Percentiles rank a stretch among this genome's conserved stretches.
Evolutionary conservation across 2,113 vertebrate genomes (phyloP).

Genomic region (Odocoileus virginianus): DNA sequence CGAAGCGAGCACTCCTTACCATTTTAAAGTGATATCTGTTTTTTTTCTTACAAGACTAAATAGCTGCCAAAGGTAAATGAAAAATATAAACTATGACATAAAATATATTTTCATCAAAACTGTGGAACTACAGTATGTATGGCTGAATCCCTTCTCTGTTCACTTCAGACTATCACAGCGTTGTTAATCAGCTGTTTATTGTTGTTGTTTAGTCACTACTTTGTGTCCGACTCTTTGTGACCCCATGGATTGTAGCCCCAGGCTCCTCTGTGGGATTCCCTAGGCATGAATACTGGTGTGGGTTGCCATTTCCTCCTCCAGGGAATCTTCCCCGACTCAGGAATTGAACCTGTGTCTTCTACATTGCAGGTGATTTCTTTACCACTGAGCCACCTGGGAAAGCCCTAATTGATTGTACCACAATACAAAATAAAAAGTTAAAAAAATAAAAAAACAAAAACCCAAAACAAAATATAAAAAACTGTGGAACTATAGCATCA

Average conservation of each 20-base stretch:
- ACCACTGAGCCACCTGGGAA: neutral
- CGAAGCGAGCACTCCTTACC: neutral
- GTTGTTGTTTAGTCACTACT: neutral
- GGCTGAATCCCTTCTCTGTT: neutral
- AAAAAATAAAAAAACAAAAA: neutral
- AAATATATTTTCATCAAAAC: conserved; percentile 15
- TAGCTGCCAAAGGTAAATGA: neutral
- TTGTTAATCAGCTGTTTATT: neutral
- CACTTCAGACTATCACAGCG: neutral
- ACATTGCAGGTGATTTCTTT: neutral
- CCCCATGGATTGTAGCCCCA: neutral
- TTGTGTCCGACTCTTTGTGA: neutral
- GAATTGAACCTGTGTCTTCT: neutral
- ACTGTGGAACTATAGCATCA: neutral
- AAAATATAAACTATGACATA: neutral
- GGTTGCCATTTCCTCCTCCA: neutral
- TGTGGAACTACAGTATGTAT: neutral
- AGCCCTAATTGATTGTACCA: neutral
- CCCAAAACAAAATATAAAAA: neutral
- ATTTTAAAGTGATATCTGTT: neutral
- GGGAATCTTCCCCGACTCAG: neutral
- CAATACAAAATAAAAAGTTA: neutral
- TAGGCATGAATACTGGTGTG: neutral
- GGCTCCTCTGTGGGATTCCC: neutral
- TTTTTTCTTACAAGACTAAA: neutral